phyloP scores from a whole-genome alignment of 2,888 invertebrate species.

The Ophion slaviceki region DNA sequence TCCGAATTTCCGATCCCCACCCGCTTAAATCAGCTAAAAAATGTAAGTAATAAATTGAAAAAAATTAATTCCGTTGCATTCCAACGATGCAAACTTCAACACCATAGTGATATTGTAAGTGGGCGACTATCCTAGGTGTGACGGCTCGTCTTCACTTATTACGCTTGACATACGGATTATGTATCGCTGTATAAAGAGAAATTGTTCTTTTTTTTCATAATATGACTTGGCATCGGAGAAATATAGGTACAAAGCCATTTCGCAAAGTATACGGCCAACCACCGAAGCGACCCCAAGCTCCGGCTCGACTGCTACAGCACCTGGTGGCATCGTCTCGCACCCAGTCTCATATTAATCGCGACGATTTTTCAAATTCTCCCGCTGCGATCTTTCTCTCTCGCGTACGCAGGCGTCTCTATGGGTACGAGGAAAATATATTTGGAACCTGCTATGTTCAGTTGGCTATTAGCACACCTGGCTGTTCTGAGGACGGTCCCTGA shows the following conservation, averaged over 20 bases:
- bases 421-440: neutral
- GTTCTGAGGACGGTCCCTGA: neutral
- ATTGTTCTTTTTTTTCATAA: neutral
- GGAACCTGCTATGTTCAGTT: neutral
- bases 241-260: slow-evolving; percentile 58
- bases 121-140: neutral
- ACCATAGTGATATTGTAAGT: neutral
- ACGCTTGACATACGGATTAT: neutral
- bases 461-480: neutral
- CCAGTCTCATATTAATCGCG: slow-evolving; percentile 73
- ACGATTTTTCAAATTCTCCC: slow-evolving; percentile 73
- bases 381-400: neutral
- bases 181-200: neutral
- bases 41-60: no score
- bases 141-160: neutral
- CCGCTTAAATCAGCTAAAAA: no score
- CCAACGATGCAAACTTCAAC: no score
- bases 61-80: no score
- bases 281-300: slow-evolving; percentile 55
- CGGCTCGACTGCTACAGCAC: slow-evolving; percentile 12
- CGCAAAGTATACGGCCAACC: slow-evolving; percentile 57
- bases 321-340: slow-evolving; percentile 51
- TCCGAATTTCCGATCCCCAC: no score
- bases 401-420: neutral
- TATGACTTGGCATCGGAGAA: neutral